Evolutionary conservation across 53 echinoderm and acorn worm species (phyloP), one percentile per base, ranked within the genome.

Genomic region (Holothuria scabra): DNA sequence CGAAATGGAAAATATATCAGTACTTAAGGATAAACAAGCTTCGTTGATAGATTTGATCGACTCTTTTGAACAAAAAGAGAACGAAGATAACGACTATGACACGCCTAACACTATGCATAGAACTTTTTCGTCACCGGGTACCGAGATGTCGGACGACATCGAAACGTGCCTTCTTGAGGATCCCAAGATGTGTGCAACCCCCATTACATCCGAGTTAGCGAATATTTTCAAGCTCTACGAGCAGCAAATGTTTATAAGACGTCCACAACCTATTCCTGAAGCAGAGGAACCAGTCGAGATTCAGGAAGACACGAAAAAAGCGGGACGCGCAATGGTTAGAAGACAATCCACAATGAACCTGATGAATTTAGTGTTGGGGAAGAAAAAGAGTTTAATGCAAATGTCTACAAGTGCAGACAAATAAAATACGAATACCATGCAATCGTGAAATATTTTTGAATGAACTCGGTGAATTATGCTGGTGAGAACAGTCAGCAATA

Each of bases 11-110:
- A 87, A 79, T 44, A 84, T 91, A 52, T 75, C 88, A 20, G 57
- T 81, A 25, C 84, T 91, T 25, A 49, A 89, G 14, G 79, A 81
- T 23, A 81, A 84, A 49, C 94, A 94, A 61, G 85, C 85, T 5
- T 86, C 86, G 14, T 68, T 94, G 29, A 91, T 52, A 23, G 55
- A 76, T 58, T 86, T 94, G 80, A 89, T 94, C 74, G 81, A 84
- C n/a, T 84, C 85, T 31, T 87, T 94, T 60, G 91, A 94, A 28
- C 79, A 75, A 66, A 62, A 86, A 10, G 91, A 94, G 55, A 87
- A 72, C 25, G 90, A 93, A 8, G 83, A 87, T 46, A 32, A 76
- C 12, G 79, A 89, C 23, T 28, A 70, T 18, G 31, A 62, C 22
- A 56, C 18, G 6, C 68, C 72, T 59, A 67, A 63, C 33, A 52